A percentile compares a stretch with the other conserved stretches of the same genome.
These are phyloP conservation scores for Hybognathus amarus DNA, from an alignment of 2,797 vertebrate genomes.

Conservation along the genomic window DNA sequence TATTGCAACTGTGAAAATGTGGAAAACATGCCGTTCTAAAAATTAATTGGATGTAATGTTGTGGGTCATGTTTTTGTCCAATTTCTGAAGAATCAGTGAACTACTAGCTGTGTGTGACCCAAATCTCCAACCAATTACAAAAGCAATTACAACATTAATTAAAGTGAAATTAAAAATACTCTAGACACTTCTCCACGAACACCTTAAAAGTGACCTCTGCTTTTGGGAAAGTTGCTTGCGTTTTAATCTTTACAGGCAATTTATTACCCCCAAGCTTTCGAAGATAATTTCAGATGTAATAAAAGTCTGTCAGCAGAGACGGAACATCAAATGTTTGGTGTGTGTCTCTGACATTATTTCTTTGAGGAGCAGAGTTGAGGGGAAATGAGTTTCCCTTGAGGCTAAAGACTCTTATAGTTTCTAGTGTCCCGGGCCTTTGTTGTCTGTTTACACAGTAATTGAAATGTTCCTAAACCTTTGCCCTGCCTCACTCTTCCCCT, in stretches of 20 bases:
- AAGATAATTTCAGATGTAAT: conserved; percentile 45
- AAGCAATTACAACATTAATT: conserved; percentile 42
- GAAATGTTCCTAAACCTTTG: conserved; percentile 74
- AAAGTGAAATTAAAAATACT: conserved; percentile 36
- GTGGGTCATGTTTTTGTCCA: neutral
- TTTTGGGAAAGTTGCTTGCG: conserved; percentile 8
- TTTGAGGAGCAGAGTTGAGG: conserved; percentile 63
- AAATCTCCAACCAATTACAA: conserved; percentile 31
- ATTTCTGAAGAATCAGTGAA: conserved; percentile 1
- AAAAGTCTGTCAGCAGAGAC: conserved; percentile 48
- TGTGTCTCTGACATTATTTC: conserved; percentile 42
- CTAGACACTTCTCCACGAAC: conserved; percentile 7
- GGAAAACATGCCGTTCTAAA: neutral
- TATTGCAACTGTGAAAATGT: no score
- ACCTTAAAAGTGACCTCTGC: conserved; percentile 25
- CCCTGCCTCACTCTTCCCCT: conserved; percentile 33
- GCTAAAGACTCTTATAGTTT: conserved; percentile 74
- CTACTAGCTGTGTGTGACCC: conserved; percentile 11
- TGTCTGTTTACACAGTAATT: conserved; percentile 76
- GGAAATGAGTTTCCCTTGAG: conserved; percentile 75
- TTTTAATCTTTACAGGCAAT: conserved; percentile 38
- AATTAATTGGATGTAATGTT: neutral
- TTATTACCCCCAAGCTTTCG: conserved; percentile 32
- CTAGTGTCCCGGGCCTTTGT: conserved; percentile 78
- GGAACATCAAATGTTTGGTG: conserved; percentile 51